Evolutionary conservation across 2,113 vertebrate genomes (phyloP), one percentile per base, ranked within the genome.

Genomic region (Sigmodon hispidus): DNA sequence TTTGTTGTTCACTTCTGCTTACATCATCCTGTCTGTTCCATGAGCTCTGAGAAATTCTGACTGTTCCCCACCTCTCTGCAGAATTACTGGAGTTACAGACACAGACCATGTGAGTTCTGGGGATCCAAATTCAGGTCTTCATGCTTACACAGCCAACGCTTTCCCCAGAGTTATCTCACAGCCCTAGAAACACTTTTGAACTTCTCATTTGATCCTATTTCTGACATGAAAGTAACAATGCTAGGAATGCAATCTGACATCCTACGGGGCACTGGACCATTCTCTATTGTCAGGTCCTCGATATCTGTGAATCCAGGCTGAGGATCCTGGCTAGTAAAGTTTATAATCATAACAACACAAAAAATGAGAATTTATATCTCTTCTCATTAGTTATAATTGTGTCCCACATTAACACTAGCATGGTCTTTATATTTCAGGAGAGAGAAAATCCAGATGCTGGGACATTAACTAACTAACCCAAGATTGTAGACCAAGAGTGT

Each of bases 221-320:
- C 8, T 31, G 26, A n/a, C 12, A 57, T 67, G 26, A 59, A n/a
- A 26, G 10, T 9, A 1, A 0, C 3, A 52, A 48, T 29, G 48
- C 22, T 10, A 5, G 59, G 45, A 15, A 36, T 2, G 29, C 0
- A 0, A 3, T 5, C 8, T 7, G 7, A 5, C 17, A 29, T 2
- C 45, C 34, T 36, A 1, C 2, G 2, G 1, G 0, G 11, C 16
- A 0, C 1, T 3, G 43, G 36, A 12, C 5, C 2, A 36, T 8
- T 0, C 43, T 1, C 17, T 19, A 17, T 4, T 2, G 0, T 31
- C 16, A 1, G 67, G 57, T 11, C 22, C 52, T 22, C 13, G 15
- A 5, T 3, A 8, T 67, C 85, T 45, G 11, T 0, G 1, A 16
- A 13, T 15, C 17, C 24, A 36, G 24, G 31, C 9, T 34, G 67